Conservation (phyloP, 2,113 vertebrate genomes). For the Panthera leo region DNA sequence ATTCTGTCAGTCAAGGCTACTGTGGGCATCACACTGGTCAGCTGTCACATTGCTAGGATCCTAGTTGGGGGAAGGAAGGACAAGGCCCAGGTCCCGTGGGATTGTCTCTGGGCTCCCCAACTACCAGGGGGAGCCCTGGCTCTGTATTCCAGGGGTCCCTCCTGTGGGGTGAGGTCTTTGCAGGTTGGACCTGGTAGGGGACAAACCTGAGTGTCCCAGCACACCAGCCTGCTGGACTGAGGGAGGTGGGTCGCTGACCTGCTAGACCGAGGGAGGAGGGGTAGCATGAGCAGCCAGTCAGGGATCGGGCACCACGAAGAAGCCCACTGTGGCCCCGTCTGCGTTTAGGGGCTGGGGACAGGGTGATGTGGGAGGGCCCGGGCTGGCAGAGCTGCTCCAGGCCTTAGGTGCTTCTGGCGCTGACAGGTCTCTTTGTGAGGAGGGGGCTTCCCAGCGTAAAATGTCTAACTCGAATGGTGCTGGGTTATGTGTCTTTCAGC, state of each 20-base stretch:
- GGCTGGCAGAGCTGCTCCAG: background rate
- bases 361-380: background rate
- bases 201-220: background rate
- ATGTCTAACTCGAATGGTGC: constrained; percentile 39
- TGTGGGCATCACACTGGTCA: no score
- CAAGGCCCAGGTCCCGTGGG: background rate
- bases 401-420: background rate
- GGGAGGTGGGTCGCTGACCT: background rate
- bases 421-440: background rate
- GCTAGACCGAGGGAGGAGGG: background rate
- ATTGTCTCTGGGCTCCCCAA: background rate
- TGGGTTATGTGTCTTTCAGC: constrained; percentile 87
- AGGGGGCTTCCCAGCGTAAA: no score
- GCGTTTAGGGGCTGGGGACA: background rate
- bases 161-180: background rate
- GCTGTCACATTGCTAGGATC: no score
- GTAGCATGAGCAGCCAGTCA: background rate
- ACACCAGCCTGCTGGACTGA: background rate
- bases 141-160: background rate
- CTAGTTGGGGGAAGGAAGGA: background rate
- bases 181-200: background rate
- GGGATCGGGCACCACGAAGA: accelerated
- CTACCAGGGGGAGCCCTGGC: background rate
- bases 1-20: no score
- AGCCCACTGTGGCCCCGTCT: background rate